A percentile compares a stretch with the other conserved stretches of the same genome.
These are phyloP conservation scores for Mungos mungo DNA, from an alignment of 2,113 vertebrate species.

Conservation along the genomic window DNA sequence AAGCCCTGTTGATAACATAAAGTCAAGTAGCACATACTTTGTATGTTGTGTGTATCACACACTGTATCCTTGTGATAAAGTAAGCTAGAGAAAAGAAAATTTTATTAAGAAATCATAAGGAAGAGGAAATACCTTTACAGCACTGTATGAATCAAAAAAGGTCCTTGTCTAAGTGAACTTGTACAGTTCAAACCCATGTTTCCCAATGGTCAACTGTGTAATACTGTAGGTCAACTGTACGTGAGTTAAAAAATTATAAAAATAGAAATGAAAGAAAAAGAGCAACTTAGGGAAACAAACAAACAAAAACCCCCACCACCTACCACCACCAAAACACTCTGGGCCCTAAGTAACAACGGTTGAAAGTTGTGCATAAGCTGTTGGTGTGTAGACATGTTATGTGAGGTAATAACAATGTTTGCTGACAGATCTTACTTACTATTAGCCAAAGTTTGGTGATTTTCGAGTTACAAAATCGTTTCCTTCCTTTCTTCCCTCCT, in stretches of 20 bases:
- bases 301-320: background rate
- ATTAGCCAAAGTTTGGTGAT: background rate
- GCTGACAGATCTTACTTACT: background rate
- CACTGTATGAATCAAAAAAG: background rate
- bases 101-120: background rate
- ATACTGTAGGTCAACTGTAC: background rate
- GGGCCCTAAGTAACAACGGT: background rate
- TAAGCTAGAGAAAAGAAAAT: background rate
- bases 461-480: background rate
- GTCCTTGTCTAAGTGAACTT: background rate
- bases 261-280: background rate
- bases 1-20: background rate
- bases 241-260: background rate
- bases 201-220: background rate
- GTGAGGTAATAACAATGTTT: background rate
- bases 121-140: background rate
- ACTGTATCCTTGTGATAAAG: background rate
- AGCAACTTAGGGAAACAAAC: background rate
- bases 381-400: background rate
- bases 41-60: background rate
- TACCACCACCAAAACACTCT: background rate
- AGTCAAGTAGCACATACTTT: background rate
- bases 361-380: background rate
- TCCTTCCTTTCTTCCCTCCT: background rate
- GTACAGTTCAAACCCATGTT: background rate